Evolutionary conservation across 2,113 vertebrate species (phyloP).

Genomic region (Penelope pileata): DNA sequence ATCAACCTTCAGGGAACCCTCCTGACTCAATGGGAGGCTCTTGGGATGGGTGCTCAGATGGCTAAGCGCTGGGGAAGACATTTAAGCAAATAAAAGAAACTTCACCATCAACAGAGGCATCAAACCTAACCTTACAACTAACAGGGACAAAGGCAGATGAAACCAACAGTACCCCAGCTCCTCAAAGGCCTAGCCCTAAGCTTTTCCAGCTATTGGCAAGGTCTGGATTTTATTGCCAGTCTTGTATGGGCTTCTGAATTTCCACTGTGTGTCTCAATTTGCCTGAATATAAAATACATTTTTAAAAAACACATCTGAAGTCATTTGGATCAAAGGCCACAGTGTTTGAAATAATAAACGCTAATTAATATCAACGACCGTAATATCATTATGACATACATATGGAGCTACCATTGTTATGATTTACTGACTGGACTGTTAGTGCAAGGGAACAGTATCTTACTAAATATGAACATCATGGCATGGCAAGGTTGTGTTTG

Average conservation of each 20-base stretch:
- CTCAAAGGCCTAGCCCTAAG: background rate
- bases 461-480: background rate
- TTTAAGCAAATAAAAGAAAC: background rate
- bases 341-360: background rate
- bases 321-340: background rate
- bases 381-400: background rate
- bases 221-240: background rate
- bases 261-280: rapidly evolving
- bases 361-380: background rate
- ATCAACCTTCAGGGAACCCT: background rate
- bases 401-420: background rate
- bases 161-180: background rate
- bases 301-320: background rate
- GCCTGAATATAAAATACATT: background rate
- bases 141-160: background rate
- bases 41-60: background rate
- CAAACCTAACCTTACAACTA: background rate
- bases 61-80: background rate
- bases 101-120: background rate
- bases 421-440: background rate
- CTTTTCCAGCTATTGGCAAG: background rate
- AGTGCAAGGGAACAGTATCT: background rate
- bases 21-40: background rate
- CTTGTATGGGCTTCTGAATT: background rate
- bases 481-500: background rate